Evolutionary conservation across 2,888 invertebrate genomes (phyloP), one percentile per base, ranked within the genome.

Genomic region (Megamerina dolium): DNA sequence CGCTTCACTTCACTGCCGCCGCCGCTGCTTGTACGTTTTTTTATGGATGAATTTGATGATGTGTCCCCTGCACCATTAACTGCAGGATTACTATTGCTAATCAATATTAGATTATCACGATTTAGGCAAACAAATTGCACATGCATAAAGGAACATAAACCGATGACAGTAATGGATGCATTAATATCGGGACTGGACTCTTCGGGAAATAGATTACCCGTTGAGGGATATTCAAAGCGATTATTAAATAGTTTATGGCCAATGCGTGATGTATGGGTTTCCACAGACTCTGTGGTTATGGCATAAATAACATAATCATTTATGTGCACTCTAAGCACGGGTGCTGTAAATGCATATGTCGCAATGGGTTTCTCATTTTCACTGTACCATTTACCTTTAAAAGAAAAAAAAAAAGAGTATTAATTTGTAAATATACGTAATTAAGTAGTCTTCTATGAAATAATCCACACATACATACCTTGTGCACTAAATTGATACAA

Each of bases 221-320:
- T 57, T 36, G 63, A 60, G 33, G 70, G 69, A 49, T 71, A 71
- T 51, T 72, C 71, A 41, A 68, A 71, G 12, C 66, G 66, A 54
- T 66, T 71, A 26, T 75, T 73, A 39, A 79, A 76, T 2, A 81
- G 62, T 48, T 79, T 75, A 57, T 83, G 80, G 0, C 82, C 79
- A 39, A 81, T 75, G 34, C 82, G 72, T 17, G 80, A 73, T 1
- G 86, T 86, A 58, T 87, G 87, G 0, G 85, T 81, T 66, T 87
- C 87, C 31, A 88, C 73, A 1, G 87, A 86, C 43, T 81, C 81
- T 48, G 82, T 81, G 1, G 86, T 86, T 14, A 87, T 68, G 0
- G 85, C 85, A 61, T 86, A 85, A n/a, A 85, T 64, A 36, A 81
- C 76, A 48, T 79, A 79, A 53, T 80, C 76, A 57, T 85, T 84